Conservation (phyloP, 2,797 vertebrate genomes). For the Anas bernieri region DNA sequence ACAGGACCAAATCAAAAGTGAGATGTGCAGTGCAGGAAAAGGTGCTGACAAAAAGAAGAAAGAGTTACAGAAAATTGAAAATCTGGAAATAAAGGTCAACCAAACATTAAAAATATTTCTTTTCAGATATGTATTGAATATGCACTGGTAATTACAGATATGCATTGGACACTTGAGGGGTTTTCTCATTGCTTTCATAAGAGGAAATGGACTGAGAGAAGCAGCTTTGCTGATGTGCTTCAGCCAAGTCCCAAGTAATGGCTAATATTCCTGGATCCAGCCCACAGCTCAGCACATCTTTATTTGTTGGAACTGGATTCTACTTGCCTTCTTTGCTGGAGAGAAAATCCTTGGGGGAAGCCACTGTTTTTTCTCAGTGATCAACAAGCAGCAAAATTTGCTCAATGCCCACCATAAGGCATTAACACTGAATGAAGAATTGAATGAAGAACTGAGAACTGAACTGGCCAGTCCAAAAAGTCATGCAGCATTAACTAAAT, state of each 20-base stretch:
- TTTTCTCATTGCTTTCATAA: not conserved
- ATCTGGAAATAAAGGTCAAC: not conserved
- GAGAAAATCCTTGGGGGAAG: not conserved
- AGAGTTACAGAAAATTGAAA: not conserved
- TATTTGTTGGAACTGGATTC: not conserved
- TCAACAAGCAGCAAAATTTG: not conserved
- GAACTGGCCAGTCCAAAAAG: not conserved
- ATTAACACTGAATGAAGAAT: not conserved
- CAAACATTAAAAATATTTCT: not conserved
- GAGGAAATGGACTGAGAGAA: not conserved
- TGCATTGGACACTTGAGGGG: not conserved
- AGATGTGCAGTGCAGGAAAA: rapidly evolving
- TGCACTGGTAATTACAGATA: not conserved
- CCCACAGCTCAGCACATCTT: not conserved
- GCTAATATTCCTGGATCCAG: not conserved
- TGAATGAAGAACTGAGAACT: not conserved
- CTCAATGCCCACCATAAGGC: not conserved
- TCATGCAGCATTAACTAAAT: not conserved
- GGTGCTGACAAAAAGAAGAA: not conserved
- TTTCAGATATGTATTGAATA: not conserved
- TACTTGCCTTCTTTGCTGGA: not conserved
- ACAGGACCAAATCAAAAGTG: not conserved
- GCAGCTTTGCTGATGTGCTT: not conserved
- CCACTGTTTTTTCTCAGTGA: not conserved
- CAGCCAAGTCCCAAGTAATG: not conserved